Conservation (phyloP, 2,888 invertebrate genomes). For the Pachliopta kotzebuea region DNA sequence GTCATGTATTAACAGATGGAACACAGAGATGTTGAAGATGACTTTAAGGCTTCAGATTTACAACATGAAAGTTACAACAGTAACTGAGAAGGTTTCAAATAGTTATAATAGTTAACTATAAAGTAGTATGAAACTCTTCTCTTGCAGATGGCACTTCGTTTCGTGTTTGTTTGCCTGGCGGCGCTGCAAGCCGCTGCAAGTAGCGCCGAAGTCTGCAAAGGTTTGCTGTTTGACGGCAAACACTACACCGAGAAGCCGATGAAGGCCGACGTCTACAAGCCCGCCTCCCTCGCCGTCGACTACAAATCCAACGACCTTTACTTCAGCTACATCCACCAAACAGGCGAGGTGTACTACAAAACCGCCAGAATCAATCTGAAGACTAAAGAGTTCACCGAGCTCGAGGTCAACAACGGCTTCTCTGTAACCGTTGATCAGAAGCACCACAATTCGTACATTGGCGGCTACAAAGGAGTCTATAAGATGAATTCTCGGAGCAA, state of each 20-base stretch:
- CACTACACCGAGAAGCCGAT: conserved; percentile 51
- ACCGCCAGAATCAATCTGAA: conserved; percentile 55
- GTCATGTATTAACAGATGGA: no score
- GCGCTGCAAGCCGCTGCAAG: conserved; percentile 5
- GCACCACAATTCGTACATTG: conserved; percentile 56
- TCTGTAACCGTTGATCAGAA: conserved; percentile 56
- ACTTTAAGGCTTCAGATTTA: no score
- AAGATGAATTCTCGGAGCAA: conserved; percentile 53
- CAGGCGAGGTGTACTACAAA: conserved; percentile 46
- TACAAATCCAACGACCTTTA: conserved; percentile 54
- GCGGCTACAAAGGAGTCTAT: conserved; percentile 59
- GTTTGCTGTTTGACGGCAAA: conserved; percentile 37
- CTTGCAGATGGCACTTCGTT: conserved; percentile 11
- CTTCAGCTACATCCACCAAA: conserved; percentile 55
- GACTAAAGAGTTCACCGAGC: conserved; percentile 49
- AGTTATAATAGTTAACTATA: no score
- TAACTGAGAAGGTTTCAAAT: no score
- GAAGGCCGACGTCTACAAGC: conserved; percentile 50
- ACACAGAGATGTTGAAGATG: no score
- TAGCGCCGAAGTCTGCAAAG: conserved; percentile 7
- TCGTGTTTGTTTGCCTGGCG: conserved; percentile 3
- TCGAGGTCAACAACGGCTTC: conserved; percentile 55
- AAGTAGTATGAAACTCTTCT: not conserved
- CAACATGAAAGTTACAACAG: no score
- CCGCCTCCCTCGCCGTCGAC: conserved; percentile 55